Percentiles rank a stretch among this genome's conserved stretches.
These are phyloP conservation scores for Pao palembangensis DNA, from an alignment of 2,113 vertebrate genomes.

Conservation along the genomic window DNA sequence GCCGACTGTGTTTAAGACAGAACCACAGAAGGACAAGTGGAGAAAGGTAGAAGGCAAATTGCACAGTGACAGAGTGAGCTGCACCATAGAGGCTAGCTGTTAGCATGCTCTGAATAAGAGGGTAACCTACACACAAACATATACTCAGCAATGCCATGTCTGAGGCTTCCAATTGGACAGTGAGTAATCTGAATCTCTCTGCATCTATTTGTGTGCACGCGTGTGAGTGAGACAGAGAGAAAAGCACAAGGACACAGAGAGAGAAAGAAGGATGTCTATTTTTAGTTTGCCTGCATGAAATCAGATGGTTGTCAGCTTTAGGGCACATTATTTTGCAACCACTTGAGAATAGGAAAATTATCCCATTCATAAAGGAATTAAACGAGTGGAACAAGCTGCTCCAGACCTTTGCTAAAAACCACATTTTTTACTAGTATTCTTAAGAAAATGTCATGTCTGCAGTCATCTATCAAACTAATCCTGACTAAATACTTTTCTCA, in stretches of 20 bases:
- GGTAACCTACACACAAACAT: conserved; percentile 26
- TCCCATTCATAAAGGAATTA: no score
- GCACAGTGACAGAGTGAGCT: conserved; percentile 18
- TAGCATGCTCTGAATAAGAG: conserved; percentile 41
- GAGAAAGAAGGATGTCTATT: no score
- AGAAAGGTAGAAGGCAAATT: conserved; percentile 1
- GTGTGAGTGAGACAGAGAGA: neutral
- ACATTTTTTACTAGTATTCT: no score
- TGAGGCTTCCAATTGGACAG: conserved; percentile 40
- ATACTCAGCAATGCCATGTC: conserved; percentile 33
- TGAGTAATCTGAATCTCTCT: conserved; percentile 37
- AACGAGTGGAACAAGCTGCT: no score
- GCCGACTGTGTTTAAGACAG: neutral
- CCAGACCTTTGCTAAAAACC: no score
- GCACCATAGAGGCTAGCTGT: conserved; percentile 34
- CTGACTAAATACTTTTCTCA: no score
- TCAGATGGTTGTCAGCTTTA: neutral
- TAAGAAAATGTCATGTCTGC: no score
- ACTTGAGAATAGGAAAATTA: no score
- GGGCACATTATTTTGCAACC: no score
- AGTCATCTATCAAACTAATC: no score
- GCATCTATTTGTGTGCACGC: neutral
- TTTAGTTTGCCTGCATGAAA: neutral
- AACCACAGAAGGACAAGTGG: neutral
- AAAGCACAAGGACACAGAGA: neutral